These are phyloP conservation scores for Callipepla californica DNA, from an alignment of 2,113 vertebrate species.

Conservation along the genomic window DNA sequence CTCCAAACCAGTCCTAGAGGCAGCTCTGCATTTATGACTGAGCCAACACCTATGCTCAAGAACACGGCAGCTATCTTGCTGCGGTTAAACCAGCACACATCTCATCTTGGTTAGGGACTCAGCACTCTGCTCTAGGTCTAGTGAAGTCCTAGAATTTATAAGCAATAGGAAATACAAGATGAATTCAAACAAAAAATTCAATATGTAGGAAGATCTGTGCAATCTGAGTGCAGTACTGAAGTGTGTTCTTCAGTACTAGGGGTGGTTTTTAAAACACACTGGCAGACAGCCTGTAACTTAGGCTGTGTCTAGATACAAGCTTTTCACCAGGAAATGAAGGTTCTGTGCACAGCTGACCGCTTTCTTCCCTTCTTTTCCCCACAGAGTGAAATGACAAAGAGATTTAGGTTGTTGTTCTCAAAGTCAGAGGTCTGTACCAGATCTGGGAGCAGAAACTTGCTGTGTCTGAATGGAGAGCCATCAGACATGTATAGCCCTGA, in stretches of 20 bases:
- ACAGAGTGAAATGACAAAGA: background rate
- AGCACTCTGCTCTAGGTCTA: no score
- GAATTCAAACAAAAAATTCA: background rate
- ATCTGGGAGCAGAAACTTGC: background rate
- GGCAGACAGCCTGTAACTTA: background rate
- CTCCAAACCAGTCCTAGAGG: no score
- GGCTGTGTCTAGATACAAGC: background rate
- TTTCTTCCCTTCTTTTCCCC: background rate
- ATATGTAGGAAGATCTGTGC: background rate
- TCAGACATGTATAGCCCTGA: background rate
- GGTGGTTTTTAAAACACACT: background rate
- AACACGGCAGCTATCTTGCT: no score
- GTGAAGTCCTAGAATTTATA: background rate
- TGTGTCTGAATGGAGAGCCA: background rate
- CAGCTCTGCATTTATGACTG: no score
- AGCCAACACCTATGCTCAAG: no score
- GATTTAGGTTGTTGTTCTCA: background rate
- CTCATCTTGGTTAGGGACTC: no score
- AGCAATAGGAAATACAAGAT: background rate
- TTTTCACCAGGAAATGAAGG: background rate
- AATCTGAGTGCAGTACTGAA: background rate
- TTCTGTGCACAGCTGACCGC: rapidly evolving
- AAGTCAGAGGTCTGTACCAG: background rate
- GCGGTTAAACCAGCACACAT: no score
- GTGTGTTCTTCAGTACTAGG: background rate